Evolutionary conservation across 2,888 invertebrate species (phyloP), one percentile per base, ranked within the genome.

Genomic region (Tineola bisselliella): DNA sequence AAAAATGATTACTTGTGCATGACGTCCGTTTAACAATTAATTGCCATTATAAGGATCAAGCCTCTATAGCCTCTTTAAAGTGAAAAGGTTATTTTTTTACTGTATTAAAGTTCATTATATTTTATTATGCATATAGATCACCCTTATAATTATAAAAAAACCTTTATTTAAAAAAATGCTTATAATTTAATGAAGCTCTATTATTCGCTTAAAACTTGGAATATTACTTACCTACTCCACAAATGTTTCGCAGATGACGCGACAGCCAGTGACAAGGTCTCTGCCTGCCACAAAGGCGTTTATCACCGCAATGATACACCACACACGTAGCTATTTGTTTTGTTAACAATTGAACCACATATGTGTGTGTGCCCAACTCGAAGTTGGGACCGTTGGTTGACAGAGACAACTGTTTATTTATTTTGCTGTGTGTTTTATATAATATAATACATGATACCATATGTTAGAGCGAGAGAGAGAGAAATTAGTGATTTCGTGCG

Each of bases 221-320:
- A 25, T 44, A 60, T 18, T 60, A 60, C 48, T 15, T 44, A 59
- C 48, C 11, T 59, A 33, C 25, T 25, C 15, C 31, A 81, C 84
- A 82, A 86, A 81, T 81, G 83, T 72, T 67, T 67, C 68, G 75
- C 84, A 86, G 75, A 86, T 86, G 84, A 76, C 79, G 80, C 75
- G 77, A 71, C 75, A 72, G 68, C 64, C 74, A 82, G 68, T 82
- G 84, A 86, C 84, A 86, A 84, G 84, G 83, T 64, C 79, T 72
- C 62, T 58, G 38, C 60, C 48, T 61, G 66, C 83, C 75, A 77
- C 54, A 54, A 54, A 54, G 54, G 19, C 54, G n/a, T 12, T 18
- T 54, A 25, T 25, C 13, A 18, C 6, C 19, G 25, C 54, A 25
- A 54, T 54, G 48, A 48, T 48, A 48, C 48, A 48, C 13, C 48